Conservation (phyloP, 1,140 invertebrate species). For the Megalopta genalis region DNA sequence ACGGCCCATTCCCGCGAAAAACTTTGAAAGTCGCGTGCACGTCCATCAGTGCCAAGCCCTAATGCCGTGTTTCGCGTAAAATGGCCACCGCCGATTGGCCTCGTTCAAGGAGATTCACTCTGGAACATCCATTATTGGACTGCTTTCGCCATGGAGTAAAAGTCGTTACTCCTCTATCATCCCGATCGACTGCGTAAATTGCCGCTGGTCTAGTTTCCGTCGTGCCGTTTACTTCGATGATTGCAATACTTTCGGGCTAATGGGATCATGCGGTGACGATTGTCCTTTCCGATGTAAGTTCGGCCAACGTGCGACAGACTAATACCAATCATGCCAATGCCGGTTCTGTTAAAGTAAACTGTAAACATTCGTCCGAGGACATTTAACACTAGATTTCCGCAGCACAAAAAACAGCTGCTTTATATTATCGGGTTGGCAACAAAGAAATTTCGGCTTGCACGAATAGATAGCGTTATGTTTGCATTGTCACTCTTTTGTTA, state of each 20-base stretch:
- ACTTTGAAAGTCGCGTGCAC: constrained; percentile 66
- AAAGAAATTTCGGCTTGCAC: too few relatives aligned
- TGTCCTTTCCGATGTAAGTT: constrained; percentile 4
- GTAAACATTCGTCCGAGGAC: too few relatives aligned
- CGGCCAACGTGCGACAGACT: too few relatives aligned
- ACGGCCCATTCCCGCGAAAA: constrained; percentile 58
- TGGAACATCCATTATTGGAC: constrained; percentile 54
- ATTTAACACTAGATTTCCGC: too few relatives aligned
- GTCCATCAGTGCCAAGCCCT: constrained; percentile 57
- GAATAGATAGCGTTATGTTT: too few relatives aligned
- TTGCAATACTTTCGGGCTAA: constrained; percentile 17
- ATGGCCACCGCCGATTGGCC: constrained; percentile 56
- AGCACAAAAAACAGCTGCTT: too few relatives aligned
- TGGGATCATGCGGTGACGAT: background rate
- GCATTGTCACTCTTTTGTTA: too few relatives aligned
- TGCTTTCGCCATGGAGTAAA: constrained; percentile 52
- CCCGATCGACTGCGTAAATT: constrained; percentile 46
- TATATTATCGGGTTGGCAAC: too few relatives aligned
- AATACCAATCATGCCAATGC: background rate
- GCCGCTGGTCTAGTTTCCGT: constrained; percentile 52
- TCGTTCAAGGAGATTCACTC: constrained; percentile 63
- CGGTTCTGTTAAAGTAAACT: background rate
- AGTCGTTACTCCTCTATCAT: constrained; percentile 61
- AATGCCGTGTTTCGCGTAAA: constrained; percentile 58
- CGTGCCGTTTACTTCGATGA: constrained; percentile 40